Evolutionary conservation across 2,113 vertebrate genomes (phyloP), one percentile per base, ranked within the genome.

Genomic region (Leptodactylus fuscus): DNA sequence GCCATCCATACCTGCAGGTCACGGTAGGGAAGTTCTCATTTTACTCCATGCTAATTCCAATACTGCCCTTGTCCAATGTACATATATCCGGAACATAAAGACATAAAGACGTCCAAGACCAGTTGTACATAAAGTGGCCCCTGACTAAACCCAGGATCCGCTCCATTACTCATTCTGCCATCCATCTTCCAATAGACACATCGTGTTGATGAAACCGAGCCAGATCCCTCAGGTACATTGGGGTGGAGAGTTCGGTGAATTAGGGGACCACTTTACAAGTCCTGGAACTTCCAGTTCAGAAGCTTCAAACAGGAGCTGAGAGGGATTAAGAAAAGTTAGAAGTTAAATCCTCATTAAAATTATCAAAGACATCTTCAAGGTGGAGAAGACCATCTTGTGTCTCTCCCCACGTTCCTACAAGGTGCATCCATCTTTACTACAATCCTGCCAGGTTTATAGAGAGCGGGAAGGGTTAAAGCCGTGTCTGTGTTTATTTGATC

Each of bases 231-330:
- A 15, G 32, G 32, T 58, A 32, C 11, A 41, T 80, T 36, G 41
- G 32, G 20, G 32, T 80, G 34, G 34, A 78, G 49, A 75, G 8
- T 27, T n/a, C 16, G 27, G 36, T n/a, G 36, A 46, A 74, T 27
- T 74, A 76, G 24, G 74, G 48, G 46, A 32, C 27, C 11, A 3
- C 34, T 78, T 32, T 24, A 24, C 13, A 15, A 60, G 60, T 79
- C 77, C 77, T 29, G 53, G 77, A 44, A 44, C 34, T 27, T 38
- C 34, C 22, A 62, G 34, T 1, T 80, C 24, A 0, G 73, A 16
- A 60, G 77, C 77, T 80, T 80, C 53, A 80, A 80, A 80, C 77
- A 44, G 77, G n/a, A 62, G 44, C 76, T 79, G 76, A 44, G 34
- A 24, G 32, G 77, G 55, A 60, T 60, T 62, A 44, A 62, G n/a